Conservation (phyloP, 2,113 vertebrate species). For the Prionailurus viverrinus region DNA sequence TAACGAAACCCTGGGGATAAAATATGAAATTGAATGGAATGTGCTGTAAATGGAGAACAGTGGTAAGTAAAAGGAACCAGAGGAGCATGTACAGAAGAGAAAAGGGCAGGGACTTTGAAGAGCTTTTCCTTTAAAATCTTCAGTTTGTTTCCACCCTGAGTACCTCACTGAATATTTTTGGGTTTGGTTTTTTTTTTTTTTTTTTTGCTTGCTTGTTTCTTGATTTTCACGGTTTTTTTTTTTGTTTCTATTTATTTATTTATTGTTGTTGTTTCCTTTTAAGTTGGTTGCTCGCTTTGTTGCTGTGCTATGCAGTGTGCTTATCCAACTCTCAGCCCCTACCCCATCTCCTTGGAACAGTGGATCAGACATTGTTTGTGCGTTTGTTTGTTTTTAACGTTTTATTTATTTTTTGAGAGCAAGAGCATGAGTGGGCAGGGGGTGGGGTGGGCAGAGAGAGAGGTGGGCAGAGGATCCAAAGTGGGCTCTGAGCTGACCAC, state of each 20-base stretch:
- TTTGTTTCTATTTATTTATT: background rate
- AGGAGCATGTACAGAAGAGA: background rate
- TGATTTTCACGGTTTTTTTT: background rate
- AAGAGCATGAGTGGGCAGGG: no score
- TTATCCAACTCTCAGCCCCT: background rate
- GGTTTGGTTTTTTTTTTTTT: no score
- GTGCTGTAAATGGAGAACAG: background rate
- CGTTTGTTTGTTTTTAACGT: no score
- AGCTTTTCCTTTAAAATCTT: constrained; percentile 10
- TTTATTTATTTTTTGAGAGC: no score
- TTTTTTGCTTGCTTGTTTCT: background rate
- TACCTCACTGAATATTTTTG: background rate
- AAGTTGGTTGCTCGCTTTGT: background rate
- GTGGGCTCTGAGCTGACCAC: no score
- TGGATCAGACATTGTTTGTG: background rate
- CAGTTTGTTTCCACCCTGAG: background rate
- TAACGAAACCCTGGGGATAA: background rate
- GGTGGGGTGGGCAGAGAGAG: no score
- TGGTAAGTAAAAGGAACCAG: background rate
- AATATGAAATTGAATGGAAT: background rate
- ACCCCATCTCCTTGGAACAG: background rate
- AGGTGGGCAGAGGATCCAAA: no score
- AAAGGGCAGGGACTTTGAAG: background rate
- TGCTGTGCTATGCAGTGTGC: background rate
- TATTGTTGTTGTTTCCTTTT: background rate